A percentile compares a stretch with the other conserved stretches of the same genome.
These are phyloP conservation scores for Athalia cordata DNA, from an alignment of 2,888 invertebrate genomes.

Conservation along the genomic window DNA sequence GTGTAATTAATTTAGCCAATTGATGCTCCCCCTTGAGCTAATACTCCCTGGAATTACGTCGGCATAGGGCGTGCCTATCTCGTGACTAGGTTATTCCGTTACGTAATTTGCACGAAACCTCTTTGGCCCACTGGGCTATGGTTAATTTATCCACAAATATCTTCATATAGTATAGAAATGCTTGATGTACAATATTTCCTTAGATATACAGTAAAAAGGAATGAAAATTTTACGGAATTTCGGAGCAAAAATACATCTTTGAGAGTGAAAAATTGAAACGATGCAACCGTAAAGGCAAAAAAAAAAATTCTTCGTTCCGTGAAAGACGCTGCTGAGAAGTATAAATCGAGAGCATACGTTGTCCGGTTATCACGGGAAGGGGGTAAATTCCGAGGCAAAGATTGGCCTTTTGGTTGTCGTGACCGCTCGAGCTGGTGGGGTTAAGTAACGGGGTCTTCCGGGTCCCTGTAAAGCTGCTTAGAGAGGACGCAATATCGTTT, in stretches of 20 bases:
- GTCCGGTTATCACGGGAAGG: slow-evolving; percentile 16
- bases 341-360: slow-evolving; percentile 20
- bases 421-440: not conserved
- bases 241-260: no score
- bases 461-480: slow-evolving; percentile 34
- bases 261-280: no score
- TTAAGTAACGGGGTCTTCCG: slow-evolving; percentile 17
- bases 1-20: slow-evolving; percentile 44
- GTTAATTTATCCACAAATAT: not conserved
- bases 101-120: slow-evolving; percentile 6
- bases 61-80: slow-evolving; percentile 7
- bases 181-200: not conserved
- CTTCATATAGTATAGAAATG: not conserved
- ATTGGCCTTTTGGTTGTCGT: slow-evolving; percentile 22
- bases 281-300: no score
- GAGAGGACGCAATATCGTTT: slow-evolving; percentile 39
- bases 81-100: slow-evolving; percentile 18
- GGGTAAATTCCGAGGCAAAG: not conserved
- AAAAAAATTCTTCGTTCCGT: not conserved
- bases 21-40: slow-evolving; percentile 30
- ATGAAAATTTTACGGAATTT: no score
- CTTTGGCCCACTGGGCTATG: not conserved
- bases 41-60: slow-evolving; percentile 28
- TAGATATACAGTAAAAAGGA: no score
- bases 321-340: slow-evolving; percentile 23